Evolutionary conservation across 2,888 invertebrate genomes (phyloP), one percentile per base, ranked within the genome.

Genomic region (Drepanosiphum platanoidis): DNA sequence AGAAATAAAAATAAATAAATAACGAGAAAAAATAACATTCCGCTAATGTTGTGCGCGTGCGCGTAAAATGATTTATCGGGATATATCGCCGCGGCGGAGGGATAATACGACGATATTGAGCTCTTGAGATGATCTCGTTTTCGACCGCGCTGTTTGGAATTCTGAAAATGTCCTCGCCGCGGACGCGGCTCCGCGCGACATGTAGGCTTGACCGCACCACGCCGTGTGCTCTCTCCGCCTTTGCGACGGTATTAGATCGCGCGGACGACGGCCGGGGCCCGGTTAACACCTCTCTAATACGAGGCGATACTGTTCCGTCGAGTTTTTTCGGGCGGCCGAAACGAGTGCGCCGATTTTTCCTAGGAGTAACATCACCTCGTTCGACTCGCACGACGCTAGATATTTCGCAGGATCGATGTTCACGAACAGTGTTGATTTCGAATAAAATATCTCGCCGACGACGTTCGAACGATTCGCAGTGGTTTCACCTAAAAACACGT

Each of bases 41-140:
- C 8, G 39, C 68, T 68, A 68, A 80, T 34, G 58, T 39, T 11
- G 68, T n/a, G 18, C 46, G 79, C 34, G 70, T 36, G 70, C 22
- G 80, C 27, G 71, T 58, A 71, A 81, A 81, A 81, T 81, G 81
- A 81, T 81, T 81, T 81, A 81, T 81, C 30, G 71, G 58, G 30
- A 30, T 77, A 30, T 77, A 30, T 39, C 27, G 27, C 39, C 70
- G 34, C 13, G 39, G n/a, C n/a, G 3, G 2, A 64, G 77, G 79
- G n/a, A 58, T 70, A 80, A 80, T 30, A 30, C 70, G 80, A 70
- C 52, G 22, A 52, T 68, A 52, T 80, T 36, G 71, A 71, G 58
- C 81, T 58, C 36, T 66, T 36, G 36, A 58, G 70, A 70, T 68
- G 80, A 68, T 70, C 70, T 27, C 15, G 71, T 58, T 81, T 81